These are phyloP conservation scores for Eupeodes latifasciatus DNA, from an alignment of 2,888 invertebrate genomes.

Conservation along the genomic window DNA sequence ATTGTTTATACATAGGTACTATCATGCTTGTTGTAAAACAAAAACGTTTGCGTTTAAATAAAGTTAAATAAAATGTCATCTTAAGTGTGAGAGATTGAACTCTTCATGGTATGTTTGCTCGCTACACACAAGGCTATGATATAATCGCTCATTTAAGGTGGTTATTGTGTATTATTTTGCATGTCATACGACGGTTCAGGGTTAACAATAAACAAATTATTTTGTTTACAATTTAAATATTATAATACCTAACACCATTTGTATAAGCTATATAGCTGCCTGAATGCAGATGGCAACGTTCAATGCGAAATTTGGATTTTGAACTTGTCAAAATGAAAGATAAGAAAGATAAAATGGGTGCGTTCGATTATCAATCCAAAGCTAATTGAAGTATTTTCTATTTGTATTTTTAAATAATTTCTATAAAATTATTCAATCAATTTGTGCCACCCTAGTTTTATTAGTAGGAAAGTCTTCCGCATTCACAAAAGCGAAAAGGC, in stretches of 20 bases:
- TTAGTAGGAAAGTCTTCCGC: no score
- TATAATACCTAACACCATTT: neutral
- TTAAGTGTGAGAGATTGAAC: slow-evolving; percentile 21
- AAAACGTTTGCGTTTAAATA: neutral
- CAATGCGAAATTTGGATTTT: neutral
- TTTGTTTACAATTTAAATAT: slow-evolving; percentile 3
- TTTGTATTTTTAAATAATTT: no score
- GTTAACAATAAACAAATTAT: slow-evolving; percentile 16
- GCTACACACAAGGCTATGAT: neutral
- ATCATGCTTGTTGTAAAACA: neutral
- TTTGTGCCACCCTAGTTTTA: no score
- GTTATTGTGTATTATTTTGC: neutral
- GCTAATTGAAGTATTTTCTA: no score
- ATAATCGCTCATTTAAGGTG: slow-evolving; percentile 23
- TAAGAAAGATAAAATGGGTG: no score
- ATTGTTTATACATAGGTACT: neutral
- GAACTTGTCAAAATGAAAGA: neutral
- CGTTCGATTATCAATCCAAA: no score
- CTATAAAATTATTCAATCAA: no score
- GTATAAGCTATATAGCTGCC: neutral
- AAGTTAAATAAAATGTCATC: slow-evolving; percentile 18
- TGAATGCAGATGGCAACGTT: neutral
- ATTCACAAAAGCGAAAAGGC: no score
- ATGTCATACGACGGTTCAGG: neutral
- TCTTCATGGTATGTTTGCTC: slow-evolving; percentile 11